Evolutionary conservation across 2,113 vertebrate species (phyloP).

Genomic region (Dasypus novemcinctus): DNA sequence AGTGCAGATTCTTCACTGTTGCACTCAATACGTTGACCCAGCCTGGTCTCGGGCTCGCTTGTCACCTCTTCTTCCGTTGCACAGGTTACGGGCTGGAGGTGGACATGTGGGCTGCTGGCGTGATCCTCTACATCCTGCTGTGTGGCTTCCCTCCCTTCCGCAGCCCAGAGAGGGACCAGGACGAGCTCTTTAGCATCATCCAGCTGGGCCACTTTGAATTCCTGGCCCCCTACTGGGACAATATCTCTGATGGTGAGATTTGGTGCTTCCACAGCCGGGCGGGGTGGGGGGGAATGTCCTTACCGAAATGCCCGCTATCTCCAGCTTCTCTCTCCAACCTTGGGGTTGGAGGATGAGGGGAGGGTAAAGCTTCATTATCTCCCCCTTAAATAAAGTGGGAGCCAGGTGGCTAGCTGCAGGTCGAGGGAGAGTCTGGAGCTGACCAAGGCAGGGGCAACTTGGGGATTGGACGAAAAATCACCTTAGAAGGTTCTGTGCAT

Average conservation of each 20-base stretch:
- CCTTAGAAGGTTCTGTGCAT: background rate
- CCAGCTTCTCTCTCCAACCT: background rate
- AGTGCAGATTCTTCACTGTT: fast-evolving
- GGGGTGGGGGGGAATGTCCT: background rate
- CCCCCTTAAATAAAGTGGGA: background rate
- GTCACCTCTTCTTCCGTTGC: background rate
- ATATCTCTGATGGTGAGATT: slow-evolving; percentile 92
- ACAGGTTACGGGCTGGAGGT: slow-evolving; percentile 95
- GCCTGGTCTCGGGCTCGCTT: background rate
- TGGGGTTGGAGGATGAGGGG: background rate
- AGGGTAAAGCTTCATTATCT: background rate
- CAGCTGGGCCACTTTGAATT: slow-evolving; percentile 92
- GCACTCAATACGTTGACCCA: fast-evolving
- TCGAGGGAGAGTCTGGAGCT: background rate
- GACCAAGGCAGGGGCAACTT: background rate
- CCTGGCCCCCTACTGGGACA: slow-evolving; percentile 95
- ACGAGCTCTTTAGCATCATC: slow-evolving; percentile 94
- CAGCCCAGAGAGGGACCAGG: slow-evolving; percentile 94
- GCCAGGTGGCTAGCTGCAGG: background rate
- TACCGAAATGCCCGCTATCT: background rate
- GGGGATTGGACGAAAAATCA: background rate
- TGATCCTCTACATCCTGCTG: slow-evolving; percentile 95
- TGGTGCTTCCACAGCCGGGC: background rate
- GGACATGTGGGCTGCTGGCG: slow-evolving; percentile 97
- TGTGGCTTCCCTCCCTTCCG: slow-evolving; percentile 97